A percentile compares a stretch with the other conserved stretches of the same genome.
Conservation (phyloP, 2,113 vertebrate species). For the Clarias batrachus region DNA sequence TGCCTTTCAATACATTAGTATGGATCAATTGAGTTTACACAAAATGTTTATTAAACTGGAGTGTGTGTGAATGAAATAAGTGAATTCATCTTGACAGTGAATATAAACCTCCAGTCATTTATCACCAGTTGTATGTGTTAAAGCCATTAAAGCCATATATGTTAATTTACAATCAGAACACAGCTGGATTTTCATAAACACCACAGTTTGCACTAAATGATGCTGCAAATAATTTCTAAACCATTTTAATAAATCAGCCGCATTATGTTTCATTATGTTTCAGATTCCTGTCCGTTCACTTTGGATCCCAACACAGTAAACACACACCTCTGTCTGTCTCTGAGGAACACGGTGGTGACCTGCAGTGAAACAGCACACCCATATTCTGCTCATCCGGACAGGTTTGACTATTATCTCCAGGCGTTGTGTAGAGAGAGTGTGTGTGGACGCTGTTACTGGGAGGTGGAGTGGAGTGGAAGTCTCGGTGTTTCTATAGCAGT, state of each 20-base stretch:
- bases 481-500: neutral
- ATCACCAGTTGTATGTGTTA: neutral
- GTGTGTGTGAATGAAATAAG: neutral
- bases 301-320: constrained; percentile 40
- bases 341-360: constrained; percentile 17
- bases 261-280: neutral
- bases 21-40: neutral
- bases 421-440: constrained; percentile 60
- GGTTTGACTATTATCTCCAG: constrained; percentile 15
- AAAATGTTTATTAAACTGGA: neutral
- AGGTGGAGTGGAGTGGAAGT: neutral
- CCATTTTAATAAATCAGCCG: neutral
- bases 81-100: neutral
- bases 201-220: neutral
- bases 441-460: constrained; percentile 4
- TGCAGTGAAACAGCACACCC: neutral
- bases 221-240: neutral
- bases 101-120: neutral
- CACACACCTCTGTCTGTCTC: constrained; percentile 34
- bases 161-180: neutral
- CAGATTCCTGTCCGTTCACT: constrained; percentile 45
- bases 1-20: neutral
- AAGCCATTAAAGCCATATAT: neutral
- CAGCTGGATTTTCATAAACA: neutral
- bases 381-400: constrained; percentile 32